A percentile compares a stretch with the other conserved stretches of the same genome.
Evolutionary conservation across 2,888 invertebrate genomes (phyloP).

Genomic region (Herminia tarsipennalis): DNA sequence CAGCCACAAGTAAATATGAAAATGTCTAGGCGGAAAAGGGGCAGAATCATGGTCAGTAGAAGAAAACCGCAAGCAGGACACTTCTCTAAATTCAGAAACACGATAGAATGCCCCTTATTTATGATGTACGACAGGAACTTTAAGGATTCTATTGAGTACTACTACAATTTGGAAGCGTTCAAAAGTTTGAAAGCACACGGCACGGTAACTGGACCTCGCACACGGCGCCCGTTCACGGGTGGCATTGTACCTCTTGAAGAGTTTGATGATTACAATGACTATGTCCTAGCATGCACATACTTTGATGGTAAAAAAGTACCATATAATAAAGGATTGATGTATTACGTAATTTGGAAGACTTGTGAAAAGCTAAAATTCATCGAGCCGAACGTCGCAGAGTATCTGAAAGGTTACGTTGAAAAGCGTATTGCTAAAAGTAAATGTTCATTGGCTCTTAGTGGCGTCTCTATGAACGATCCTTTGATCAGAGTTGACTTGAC

Average conservation of each 20-base stretch:
- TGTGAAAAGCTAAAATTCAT: constrained; percentile 6
- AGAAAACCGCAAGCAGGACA: no score
- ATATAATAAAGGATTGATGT: constrained; percentile 6
- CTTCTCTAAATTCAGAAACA: constrained; percentile 1
- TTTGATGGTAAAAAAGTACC: neutral
- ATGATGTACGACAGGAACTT: neutral
- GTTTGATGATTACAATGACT: constrained; percentile 10
- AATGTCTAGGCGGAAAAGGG: no score
- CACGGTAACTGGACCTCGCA: constrained; percentile 1
- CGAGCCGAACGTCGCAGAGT: constrained; percentile 1
- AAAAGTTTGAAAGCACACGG: neutral
- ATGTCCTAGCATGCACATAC: constrained; percentile 4
- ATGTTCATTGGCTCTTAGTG: neutral
- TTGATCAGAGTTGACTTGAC: neutral
- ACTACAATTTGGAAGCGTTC: constrained; percentile 5
- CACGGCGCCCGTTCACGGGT: constrained; percentile 5
- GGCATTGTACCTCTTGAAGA: constrained; percentile 4
- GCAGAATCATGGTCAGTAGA: no score
- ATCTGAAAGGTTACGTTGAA: constrained; percentile 2
- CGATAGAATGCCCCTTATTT: constrained; percentile 1
- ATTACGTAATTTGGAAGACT: constrained; percentile 4
- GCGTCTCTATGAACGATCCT: constrained; percentile 4
- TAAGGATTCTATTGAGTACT: constrained; percentile 4
- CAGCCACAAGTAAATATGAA: neutral
- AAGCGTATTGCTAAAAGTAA: constrained; percentile 4